Conservation (phyloP, 2,797 vertebrate species). For the Bovichtus variegatus region DNA sequence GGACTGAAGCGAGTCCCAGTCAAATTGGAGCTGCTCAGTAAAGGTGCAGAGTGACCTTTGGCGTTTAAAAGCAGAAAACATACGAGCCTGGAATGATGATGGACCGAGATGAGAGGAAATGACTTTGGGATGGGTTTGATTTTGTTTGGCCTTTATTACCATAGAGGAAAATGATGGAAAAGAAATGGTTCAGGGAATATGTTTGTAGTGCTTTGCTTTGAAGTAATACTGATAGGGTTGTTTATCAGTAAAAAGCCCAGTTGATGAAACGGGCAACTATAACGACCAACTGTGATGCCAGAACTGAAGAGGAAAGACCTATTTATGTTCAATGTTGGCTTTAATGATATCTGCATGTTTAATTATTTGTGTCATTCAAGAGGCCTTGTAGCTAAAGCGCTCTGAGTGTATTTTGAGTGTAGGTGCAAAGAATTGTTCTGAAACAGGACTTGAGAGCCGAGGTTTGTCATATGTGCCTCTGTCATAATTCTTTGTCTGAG, state of each 20-base stretch:
- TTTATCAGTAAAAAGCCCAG: constrained; percentile 41
- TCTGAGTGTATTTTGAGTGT: constrained; percentile 17
- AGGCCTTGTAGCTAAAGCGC: constrained; percentile 12
- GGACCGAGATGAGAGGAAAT: constrained; percentile 72
- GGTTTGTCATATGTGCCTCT: constrained; percentile 3
- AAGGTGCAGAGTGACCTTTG: constrained; percentile 63
- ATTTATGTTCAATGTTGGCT: constrained; percentile 8
- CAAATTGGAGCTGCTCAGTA: constrained; percentile 46
- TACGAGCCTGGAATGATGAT: constrained; percentile 68
- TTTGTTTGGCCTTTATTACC: constrained; percentile 56
- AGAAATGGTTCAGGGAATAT: constrained; percentile 39
- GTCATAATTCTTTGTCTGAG: constrained; percentile 24
- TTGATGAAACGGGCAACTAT: constrained; percentile 35
- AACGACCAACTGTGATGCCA: constrained; percentile 28
- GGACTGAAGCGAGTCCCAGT: constrained; percentile 45
- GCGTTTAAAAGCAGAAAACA: constrained; percentile 64
- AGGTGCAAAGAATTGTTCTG: constrained; percentile 11
- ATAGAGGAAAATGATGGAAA: constrained; percentile 50
- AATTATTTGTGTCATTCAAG: constrained; percentile 34
- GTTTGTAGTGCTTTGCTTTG: constrained; percentile 71
- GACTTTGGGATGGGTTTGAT: constrained; percentile 54
- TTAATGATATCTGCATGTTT: neutral
- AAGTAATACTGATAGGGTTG: constrained; percentile 61
- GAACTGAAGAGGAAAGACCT: constrained; percentile 17
- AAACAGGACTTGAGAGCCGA: constrained; percentile 1